Evolutionary conservation across 1,140 invertebrate species (phyloP).

Genomic region (Caenorhabditis briggsae): DNA sequence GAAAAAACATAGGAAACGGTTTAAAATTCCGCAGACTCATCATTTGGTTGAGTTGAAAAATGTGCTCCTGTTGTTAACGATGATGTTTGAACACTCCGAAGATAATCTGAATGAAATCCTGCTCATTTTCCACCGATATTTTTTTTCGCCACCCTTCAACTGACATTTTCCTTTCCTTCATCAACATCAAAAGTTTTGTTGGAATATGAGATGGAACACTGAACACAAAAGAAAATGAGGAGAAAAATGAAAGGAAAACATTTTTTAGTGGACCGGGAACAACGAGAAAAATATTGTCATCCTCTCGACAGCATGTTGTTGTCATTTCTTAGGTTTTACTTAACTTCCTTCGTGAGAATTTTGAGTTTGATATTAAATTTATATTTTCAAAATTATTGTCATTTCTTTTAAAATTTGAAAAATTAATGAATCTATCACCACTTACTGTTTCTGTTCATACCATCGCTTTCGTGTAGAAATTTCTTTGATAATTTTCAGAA

Average conservation of each 20-base stretch:
- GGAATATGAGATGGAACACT: conserved; percentile 47
- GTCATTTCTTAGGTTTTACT: neutral
- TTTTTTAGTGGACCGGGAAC: neutral
- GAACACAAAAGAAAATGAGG: conserved; percentile 2
- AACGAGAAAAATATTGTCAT: neutral
- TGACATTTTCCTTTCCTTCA: neutral
- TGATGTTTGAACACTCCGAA: too few species aligned
- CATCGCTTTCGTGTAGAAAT: neutral
- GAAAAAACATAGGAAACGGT: too few species aligned
- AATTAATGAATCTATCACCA: too few species aligned
- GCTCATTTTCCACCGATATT: too few species aligned
- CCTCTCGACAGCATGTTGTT: neutral
- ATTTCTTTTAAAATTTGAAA: too few species aligned
- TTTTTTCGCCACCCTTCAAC: neutral
- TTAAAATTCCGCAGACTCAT: too few species aligned
- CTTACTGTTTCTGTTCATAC: neutral
- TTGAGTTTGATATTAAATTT: neutral
- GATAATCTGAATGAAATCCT: too few species aligned
- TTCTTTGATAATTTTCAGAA: too few species aligned
- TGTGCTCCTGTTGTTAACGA: too few species aligned
- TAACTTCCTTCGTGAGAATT: neutral
- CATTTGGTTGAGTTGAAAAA: too few species aligned
- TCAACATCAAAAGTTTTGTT: conserved; percentile 33
- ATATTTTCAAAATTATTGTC: too few species aligned
- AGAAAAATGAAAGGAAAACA: neutral